Evolutionary conservation across 2,888 invertebrate genomes (phyloP).

Genomic region (Plemyria rubiginata): DNA sequence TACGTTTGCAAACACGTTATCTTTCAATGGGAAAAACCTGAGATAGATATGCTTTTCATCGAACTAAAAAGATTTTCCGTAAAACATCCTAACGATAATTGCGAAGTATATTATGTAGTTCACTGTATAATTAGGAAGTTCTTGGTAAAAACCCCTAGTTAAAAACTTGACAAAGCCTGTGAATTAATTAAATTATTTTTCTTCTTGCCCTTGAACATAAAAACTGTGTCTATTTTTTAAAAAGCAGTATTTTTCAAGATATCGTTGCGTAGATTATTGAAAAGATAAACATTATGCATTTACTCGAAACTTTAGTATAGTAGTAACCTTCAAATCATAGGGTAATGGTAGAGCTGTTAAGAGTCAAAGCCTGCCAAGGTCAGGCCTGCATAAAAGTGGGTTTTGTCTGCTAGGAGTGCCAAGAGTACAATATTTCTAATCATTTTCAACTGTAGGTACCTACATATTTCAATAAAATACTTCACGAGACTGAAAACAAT

Average conservation of each 20-base stretch:
- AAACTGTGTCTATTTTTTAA: slow-evolving; percentile 16
- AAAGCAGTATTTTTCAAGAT: not conserved
- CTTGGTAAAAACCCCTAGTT: slow-evolving; percentile 2
- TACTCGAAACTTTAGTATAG: slow-evolving; percentile 10
- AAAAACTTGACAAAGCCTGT: slow-evolving; percentile 6
- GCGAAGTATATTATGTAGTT: slow-evolving; percentile 11
- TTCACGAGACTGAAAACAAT: too few relatives aligned
- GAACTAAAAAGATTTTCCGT: slow-evolving; percentile 14
- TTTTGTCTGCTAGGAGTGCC: slow-evolving; percentile 52
- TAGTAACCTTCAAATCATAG: slow-evolving; percentile 41
- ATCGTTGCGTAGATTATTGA: slow-evolving; percentile 8
- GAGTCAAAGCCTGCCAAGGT: slow-evolving; percentile 49
- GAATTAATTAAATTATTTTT: slow-evolving; percentile 1
- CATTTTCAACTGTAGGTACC: not conserved
- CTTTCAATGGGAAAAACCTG: slow-evolving; percentile 19
- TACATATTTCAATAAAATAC: not conserved
- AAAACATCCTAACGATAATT: slow-evolving; percentile 18
- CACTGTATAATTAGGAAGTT: slow-evolving; percentile 3
- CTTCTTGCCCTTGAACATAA: slow-evolving; percentile 8
- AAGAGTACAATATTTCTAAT: not conserved
- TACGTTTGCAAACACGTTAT: slow-evolving; percentile 31
- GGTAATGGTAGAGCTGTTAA: slow-evolving; percentile 34
- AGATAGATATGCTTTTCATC: slow-evolving; percentile 12
- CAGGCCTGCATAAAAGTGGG: slow-evolving; percentile 44
- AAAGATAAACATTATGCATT: slow-evolving; percentile 2